Evolutionary conservation across 2,888 invertebrate species (phyloP).

Genomic region (Drosophila birchii): DNA sequence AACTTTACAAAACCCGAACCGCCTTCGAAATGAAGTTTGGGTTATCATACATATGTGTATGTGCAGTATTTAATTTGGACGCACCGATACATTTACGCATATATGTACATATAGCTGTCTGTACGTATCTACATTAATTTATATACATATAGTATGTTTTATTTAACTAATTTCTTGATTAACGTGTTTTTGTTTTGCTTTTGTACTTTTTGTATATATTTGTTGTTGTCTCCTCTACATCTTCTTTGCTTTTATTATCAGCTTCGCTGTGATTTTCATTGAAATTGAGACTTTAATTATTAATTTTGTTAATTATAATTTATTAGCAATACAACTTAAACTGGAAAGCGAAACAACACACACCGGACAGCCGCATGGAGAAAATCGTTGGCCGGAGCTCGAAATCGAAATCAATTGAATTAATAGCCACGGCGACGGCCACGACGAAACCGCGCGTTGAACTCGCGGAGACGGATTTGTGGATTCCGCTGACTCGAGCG

Average conservation of each 20-base stretch:
- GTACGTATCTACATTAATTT: constrained; percentile 21
- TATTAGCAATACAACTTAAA: constrained; percentile 52
- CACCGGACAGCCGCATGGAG: constrained; percentile 13
- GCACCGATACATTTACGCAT: constrained; percentile 16
- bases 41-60: not conserved
- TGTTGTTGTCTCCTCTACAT: constrained; percentile 14
- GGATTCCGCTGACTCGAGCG: constrained; percentile 21
- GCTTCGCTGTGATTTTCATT: constrained; percentile 20
- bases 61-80: not conserved
- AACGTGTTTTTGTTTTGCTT: constrained; percentile 54
- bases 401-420: constrained; percentile 34
- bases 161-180: constrained; percentile 55
- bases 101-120: not conserved
- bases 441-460: constrained; percentile 25
- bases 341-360: constrained; percentile 36
- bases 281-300: constrained; percentile 30
- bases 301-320: constrained; percentile 58
- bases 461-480: constrained; percentile 18
- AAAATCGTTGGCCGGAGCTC: constrained; percentile 13
- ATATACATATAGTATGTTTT: constrained; percentile 22
- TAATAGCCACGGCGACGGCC: constrained; percentile 37
- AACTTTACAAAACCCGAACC: constrained; percentile 37
- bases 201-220: constrained; percentile 5
- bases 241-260: constrained; percentile 24
- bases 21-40: constrained; percentile 34